Evolutionary conservation across 1,140 invertebrate species (phyloP).

Genomic region (Bombus breviceps): DNA sequence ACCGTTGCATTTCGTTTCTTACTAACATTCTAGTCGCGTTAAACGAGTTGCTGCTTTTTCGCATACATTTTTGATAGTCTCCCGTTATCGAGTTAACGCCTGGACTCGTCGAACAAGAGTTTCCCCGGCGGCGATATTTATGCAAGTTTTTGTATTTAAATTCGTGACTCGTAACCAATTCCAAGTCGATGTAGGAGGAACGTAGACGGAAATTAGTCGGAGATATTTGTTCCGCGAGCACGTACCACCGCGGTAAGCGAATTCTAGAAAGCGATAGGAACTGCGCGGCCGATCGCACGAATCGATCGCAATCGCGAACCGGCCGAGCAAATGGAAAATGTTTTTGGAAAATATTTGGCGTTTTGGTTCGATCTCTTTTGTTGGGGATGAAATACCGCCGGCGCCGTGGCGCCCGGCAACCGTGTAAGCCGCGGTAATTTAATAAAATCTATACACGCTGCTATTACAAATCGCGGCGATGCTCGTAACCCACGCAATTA

Average conservation of each 20-base stretch:
- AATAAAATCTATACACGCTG: slow-evolving; percentile 35
- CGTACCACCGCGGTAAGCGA: no score
- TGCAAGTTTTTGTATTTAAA: background rate
- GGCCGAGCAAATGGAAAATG: background rate
- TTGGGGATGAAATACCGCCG: slow-evolving; percentile 29
- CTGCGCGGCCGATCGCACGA: background rate
- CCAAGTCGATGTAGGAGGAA: no score
- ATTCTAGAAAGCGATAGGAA: background rate
- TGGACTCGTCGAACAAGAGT: background rate
- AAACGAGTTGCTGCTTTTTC: background rate
- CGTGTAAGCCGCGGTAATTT: slow-evolving; percentile 40
- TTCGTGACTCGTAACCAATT: background rate
- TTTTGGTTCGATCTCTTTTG: slow-evolving; percentile 4
- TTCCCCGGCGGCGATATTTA: background rate
- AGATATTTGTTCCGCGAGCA: no score
- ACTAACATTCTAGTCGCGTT: background rate
- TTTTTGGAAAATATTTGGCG: slow-evolving; percentile 11
- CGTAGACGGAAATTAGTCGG: no score
- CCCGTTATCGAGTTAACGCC: background rate
- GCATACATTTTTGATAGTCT: background rate
- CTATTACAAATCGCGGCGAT: slow-evolving; percentile 35
- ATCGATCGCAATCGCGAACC: slow-evolving; percentile 3
- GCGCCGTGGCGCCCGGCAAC: background rate
- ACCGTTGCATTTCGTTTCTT: background rate
- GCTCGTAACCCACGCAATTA: slow-evolving; percentile 27